These are phyloP conservation scores for Napeogenes inachia DNA, from an alignment of 2,888 invertebrate species.

Conservation along the genomic window DNA sequence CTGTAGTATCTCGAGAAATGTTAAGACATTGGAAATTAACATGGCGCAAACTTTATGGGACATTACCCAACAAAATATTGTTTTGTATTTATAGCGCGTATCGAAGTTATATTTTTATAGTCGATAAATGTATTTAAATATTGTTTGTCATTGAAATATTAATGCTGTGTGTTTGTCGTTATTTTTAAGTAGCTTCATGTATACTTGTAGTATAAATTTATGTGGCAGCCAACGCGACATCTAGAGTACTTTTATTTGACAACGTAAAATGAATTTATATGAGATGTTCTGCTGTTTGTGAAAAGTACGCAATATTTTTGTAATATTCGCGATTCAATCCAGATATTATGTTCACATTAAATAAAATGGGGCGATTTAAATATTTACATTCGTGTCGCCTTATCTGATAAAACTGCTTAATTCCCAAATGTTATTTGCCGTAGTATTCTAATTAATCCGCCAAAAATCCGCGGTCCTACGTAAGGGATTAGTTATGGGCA, in stretches of 20 bases:
- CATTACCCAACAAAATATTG: conserved; percentile 26
- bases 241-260: background rate
- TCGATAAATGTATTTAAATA: conserved; percentile 17
- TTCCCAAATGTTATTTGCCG: conserved; percentile 21
- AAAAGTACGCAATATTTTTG: too few species aligned
- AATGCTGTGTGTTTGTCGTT: conserved; percentile 6
- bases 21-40: conserved; percentile 27
- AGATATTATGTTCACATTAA: background rate
- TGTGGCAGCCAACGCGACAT: background rate
- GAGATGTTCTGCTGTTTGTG: too few species aligned
- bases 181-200: conserved; percentile 12
- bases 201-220: conserved; percentile 6
- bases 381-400: conserved; percentile 14
- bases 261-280: too few species aligned
- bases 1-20: conserved; percentile 37
- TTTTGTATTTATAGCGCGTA: conserved; percentile 16
- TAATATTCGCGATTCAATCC: too few species aligned
- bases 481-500: conserved; percentile 42
- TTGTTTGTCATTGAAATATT: conserved; percentile 23
- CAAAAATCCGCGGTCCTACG: conserved; percentile 55
- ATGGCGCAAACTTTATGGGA: conserved; percentile 22
- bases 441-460: conserved; percentile 42
- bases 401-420: conserved; percentile 21
- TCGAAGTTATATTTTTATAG: conserved; percentile 18
- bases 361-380: conserved; percentile 6